Evolutionary conservation across 2,113 vertebrate species (phyloP), one percentile per base, ranked within the genome.

Genomic region (Pituophis catenifer): DNA sequence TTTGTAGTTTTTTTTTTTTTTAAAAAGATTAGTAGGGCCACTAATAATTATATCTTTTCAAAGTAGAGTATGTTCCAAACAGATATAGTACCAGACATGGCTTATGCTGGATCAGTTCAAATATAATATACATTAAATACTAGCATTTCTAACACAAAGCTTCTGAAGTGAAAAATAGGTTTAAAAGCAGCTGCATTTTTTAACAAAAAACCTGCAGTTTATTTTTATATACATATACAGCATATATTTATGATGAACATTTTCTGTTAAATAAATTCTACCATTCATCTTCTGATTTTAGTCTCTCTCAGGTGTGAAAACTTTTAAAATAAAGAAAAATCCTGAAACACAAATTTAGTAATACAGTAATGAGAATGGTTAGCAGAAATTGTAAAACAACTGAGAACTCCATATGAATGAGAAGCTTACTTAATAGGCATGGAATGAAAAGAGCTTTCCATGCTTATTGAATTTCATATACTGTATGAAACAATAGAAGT

Each of bases 21-120:
- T 3, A 44, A 44, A 44, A 55, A 89, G 54, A 89, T 38, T 33
- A 54, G 52, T 38, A 59, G 26, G n/a, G 91, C 90, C 95, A 95
- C 89, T 94, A 91, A 86, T 65, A 65, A 90, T 91, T 85, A 1
- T 92, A 19, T 94, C 88, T 65, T 94, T 26, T 48, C 24, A 55
- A 89, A 0, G 54, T 88, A 57, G 5, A 2, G 58, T 58, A 81
- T 44, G 29, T 93, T 33, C 86, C 26, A 75, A 85, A 13, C 23
- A 93, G 29, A 86, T 24, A 10, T 0, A 10, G 55, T 70, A 92
- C 15, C 92, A 93, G 0, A 1, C 0, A 0, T 8, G 89, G 57
- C 38, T 57, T 86, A 54, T 13, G 38, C 0, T 0, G 93, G 70
- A 9, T n/a, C 24, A 93, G 21, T 92, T 53, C 53, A 93, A 89